Conservation (phyloP, 2,888 invertebrate genomes). For the Neoaliturus tenellus region DNA sequence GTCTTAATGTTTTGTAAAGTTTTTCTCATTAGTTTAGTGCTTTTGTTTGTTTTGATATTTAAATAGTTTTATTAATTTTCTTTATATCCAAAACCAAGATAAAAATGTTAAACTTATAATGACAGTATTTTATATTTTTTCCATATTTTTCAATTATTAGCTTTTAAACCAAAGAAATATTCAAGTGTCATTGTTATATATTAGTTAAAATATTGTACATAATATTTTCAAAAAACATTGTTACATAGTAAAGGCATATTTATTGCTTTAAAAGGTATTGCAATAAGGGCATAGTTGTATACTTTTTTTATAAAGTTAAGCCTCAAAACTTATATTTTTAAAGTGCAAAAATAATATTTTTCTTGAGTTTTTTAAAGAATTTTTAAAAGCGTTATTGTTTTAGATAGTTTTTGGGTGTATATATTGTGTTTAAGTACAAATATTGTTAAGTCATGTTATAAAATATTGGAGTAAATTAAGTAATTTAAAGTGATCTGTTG, state of each 20-base stretch:
- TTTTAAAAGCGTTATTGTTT: constrained; percentile 13
- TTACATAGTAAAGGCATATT: too few relatives aligned
- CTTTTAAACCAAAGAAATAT: neutral
- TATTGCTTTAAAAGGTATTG: too few relatives aligned
- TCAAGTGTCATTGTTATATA: neutral
- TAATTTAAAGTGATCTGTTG: neutral
- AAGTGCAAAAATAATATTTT: neutral
- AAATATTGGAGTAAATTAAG: neutral
- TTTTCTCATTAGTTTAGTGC: neutral
- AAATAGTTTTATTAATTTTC: neutral
- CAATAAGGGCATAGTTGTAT: neutral
- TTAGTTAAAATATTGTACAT: neutral
- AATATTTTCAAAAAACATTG: neutral
- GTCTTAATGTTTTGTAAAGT: neutral
- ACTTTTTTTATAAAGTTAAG: neutral
- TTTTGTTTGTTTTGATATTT: neutral
- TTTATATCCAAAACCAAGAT: neutral
- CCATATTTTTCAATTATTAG: neutral
- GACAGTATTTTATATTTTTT: neutral
- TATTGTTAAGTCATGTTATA: constrained; percentile 3
- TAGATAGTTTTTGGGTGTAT: neutral
- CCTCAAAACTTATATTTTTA: neutral
- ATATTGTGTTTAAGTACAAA: constrained; percentile 19
- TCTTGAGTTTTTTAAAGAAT: neutral
- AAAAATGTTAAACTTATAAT: neutral